Conservation (phyloP, 2,888 invertebrate species). For the Mesorhabditis sp. region DNA sequence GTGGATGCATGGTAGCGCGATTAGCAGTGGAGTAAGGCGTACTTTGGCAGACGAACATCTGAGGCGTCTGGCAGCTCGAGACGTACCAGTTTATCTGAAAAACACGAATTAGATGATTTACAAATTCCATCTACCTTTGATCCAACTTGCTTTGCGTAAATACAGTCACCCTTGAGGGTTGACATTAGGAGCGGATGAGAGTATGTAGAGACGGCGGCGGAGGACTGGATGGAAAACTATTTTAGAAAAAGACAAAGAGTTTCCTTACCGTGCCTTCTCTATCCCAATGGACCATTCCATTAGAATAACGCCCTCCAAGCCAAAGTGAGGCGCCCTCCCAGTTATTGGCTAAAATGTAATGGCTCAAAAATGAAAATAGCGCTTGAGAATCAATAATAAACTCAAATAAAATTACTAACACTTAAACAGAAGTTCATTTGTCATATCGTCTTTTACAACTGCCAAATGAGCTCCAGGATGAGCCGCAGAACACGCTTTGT, state of each 20-base stretch:
- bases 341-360: background rate
- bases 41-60: conserved; percentile 4
- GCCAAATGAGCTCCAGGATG: background rate
- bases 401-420: no score
- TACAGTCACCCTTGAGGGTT: no score
- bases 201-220: background rate
- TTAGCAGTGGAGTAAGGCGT: background rate
- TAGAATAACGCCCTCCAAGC: background rate
- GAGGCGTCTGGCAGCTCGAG: background rate
- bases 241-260: background rate
- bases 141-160: no score
- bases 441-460: background rate
- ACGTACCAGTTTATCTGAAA: background rate
- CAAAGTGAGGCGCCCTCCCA: background rate
- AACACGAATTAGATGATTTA: no score
- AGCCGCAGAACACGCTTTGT: background rate
- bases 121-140: no score
- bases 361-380: background rate
- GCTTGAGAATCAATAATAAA: background rate
- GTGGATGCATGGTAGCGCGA: conserved; percentile 2
- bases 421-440: background rate
- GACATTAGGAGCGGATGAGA: no score
- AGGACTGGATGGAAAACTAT: background rate
- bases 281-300: background rate
- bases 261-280: background rate